These are phyloP conservation scores for Epinotia ramella DNA, from an alignment of 2,888 invertebrate genomes.

Conservation along the genomic window DNA sequence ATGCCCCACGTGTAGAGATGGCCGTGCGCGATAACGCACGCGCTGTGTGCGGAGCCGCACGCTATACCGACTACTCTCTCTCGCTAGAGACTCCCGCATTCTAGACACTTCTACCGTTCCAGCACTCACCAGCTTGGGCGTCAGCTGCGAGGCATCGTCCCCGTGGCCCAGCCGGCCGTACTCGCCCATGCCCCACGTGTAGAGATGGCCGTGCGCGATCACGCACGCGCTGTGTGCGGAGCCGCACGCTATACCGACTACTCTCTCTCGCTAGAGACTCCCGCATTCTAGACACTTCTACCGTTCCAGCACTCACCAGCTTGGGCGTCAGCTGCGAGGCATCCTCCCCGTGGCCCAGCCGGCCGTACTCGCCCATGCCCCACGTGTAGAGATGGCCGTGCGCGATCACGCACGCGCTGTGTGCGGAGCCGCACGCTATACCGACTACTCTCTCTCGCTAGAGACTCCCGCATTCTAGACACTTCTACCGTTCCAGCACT, in stretches of 20 bases:
- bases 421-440: conserved; percentile 97
- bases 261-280: conserved; percentile 93
- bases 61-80: conserved; percentile 96
- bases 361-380: conserved; percentile 97
- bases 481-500: conserved; percentile 46
- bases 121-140: conserved; percentile 92
- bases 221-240: conserved; percentile 98
- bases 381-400: conserved; percentile 97
- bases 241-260: conserved; percentile 96
- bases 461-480: too few relatives aligned
- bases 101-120: background rate
- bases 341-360: conserved; percentile 97
- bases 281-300: background rate
- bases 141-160: conserved; percentile 93
- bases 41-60: conserved; percentile 98
- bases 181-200: conserved; percentile 98
- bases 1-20: conserved; percentile 98
- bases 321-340: conserved; percentile 94
- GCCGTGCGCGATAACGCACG: conserved; percentile 96
- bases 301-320: conserved; percentile 83
- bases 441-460: conserved; percentile 95
- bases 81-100: too few relatives aligned
- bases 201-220: conserved; percentile 95
- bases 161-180: conserved; percentile 97
- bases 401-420: conserved; percentile 97